Base-by-base conservation (phyloP, 2,888 invertebrate species). In the Geotrupes spiniger region DNA sequence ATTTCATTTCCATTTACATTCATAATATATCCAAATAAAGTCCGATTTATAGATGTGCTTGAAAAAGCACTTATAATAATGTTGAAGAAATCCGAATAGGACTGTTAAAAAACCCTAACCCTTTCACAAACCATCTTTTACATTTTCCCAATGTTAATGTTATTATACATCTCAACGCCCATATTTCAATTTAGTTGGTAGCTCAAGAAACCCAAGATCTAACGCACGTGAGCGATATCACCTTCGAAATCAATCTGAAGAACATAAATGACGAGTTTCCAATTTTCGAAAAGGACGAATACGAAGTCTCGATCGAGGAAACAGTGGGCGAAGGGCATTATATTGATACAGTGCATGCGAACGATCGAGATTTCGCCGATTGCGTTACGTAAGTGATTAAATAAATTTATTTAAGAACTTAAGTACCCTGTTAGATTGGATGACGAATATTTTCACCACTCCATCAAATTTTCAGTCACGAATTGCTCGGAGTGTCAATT, bases 261-360 rank as follows among this genome's bases (percentile, higher is more conserved):
- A 85, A 89, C 70, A 78, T 80, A 75, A 89, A 88, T 67, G 88
- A 89, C 63, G 86, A 87, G 65, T 60, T 72, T 53, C 89, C 89
- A 0, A 76, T 76, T 53, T 88, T 88, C 65, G 61, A 67, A 4
- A 49, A 62, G 9, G 64, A 68, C 2, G 68, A 72, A 26, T 72
- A 69, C 0, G 73, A 61, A 0, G 74, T 74, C 0, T 56, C 67
- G 3, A 72, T 82, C 43, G 66, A 76, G 9, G 88, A 87, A 72
- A 82, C 80, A 11, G 77, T 78, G 17, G 71, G 69, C 4, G 11
- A 11, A 8, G 78, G 76, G 2, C 73, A 69, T 51, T 49, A 55
- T 2, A 75, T 88, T n/a, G 76, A 70, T 1, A 76, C 64, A 1
- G 72, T 86, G 2, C 54, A 59, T 4, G 88, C 88, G 0, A 65